Conservation (phyloP, 37 sponge, comb jelly and placozoan species). For the Amphimedon queenslandica region DNA sequence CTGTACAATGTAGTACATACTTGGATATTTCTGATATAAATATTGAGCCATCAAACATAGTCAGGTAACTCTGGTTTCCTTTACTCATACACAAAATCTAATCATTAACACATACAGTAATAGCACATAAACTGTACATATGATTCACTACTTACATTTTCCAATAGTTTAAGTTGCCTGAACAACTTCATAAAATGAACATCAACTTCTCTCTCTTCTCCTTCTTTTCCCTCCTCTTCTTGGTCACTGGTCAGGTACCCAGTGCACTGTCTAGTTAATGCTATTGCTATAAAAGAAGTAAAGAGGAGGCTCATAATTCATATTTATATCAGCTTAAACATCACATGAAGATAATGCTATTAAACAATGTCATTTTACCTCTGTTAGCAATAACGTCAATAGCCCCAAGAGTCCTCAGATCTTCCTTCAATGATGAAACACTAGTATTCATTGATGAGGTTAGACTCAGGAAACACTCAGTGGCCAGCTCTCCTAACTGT, state of each 20-base stretch:
- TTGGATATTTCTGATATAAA: conserved; percentile 34
- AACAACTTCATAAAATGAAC: conserved; percentile 1
- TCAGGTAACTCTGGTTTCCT: conserved; percentile 70
- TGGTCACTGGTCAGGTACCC: no score
- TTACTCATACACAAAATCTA: conserved; percentile 34
- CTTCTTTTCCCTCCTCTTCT: no score
- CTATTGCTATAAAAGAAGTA: no score
- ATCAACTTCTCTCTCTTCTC: not conserved
- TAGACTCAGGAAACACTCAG: conserved; percentile 38
- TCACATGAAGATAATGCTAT: no score
- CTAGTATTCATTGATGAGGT: conserved; percentile 15
- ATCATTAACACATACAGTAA: no score
- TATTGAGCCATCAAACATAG: conserved; percentile 68
- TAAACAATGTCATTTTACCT: conserved; percentile 27
- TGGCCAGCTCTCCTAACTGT: conserved; percentile 25
- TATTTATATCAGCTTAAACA: no score
- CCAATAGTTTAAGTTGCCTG: conserved; percentile 34
- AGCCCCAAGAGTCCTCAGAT: conserved; percentile 37
- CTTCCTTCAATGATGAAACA: conserved; percentile 37
- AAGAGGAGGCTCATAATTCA: no score
- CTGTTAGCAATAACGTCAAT: conserved; percentile 58
- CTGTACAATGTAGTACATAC: no score
- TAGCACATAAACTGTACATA: no score
- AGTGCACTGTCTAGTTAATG: not conserved
- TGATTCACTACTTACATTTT: no score